These are phyloP conservation scores for Babylonia areolata DNA, from an alignment of 1,140 invertebrate species.

Conservation along the genomic window DNA sequence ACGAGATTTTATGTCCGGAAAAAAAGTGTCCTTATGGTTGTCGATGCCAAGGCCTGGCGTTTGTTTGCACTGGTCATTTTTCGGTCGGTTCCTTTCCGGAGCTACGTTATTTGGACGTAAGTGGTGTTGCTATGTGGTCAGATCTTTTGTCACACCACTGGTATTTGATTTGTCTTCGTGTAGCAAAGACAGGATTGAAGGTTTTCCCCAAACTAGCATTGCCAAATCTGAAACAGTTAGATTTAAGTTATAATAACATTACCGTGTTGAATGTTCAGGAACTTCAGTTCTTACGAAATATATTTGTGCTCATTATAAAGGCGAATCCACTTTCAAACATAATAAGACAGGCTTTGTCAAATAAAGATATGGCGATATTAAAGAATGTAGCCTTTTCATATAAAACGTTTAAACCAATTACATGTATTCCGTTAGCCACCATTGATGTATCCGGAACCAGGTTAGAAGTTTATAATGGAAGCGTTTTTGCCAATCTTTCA, in stretches of 20 bases:
- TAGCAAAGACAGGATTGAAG: neutral
- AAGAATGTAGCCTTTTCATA: neutral
- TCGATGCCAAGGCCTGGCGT: slow-evolving; percentile 16
- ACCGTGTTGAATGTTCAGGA: neutral
- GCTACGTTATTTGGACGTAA: slow-evolving; percentile 15
- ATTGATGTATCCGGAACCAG: neutral
- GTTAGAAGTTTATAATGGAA: neutral
- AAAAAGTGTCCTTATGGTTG: slow-evolving; percentile 47
- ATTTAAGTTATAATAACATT: slow-evolving; percentile 38
- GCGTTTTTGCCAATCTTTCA: neutral
- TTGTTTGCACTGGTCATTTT: slow-evolving; percentile 16
- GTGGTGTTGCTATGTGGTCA: neutral
- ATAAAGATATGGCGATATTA: neutral
- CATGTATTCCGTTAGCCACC: neutral
- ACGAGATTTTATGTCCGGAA: slow-evolving; percentile 37
- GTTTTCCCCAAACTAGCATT: neutral
- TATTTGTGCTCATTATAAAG: slow-evolving; percentile 19
- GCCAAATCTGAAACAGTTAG: neutral
- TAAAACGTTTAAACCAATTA: neutral
- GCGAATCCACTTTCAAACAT: slow-evolving; percentile 10
- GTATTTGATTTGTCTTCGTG: neutral
- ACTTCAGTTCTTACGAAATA: slow-evolving; percentile 12
- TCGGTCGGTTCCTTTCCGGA: neutral
- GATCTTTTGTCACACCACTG: neutral
- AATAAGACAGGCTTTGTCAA: neutral